Evolutionary conservation across 2,113 vertebrate species (phyloP), one percentile per base, ranked within the genome.

Genomic region (Bambusicola thoracicus): DNA sequence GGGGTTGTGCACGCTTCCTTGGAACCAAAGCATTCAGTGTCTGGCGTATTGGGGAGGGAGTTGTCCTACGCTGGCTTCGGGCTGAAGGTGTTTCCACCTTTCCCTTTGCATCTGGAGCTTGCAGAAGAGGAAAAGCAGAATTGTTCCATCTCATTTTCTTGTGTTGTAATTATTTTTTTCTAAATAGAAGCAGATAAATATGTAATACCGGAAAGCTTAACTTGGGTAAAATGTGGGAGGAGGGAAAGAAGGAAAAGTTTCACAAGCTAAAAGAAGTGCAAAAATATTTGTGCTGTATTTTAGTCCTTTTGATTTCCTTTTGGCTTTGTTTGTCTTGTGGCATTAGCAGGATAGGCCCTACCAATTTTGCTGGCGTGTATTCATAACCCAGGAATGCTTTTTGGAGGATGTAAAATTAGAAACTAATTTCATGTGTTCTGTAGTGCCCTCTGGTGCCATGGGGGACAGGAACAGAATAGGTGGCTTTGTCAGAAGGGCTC

Each of bases 351-450:
- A 94, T 70, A 85, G 97, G 93, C 97, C 97, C 95, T 98, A 97
- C 93, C 96, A 96, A 92, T 98, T 97, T 96, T 94, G 95, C 97
- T 97, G 97, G 95, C 70, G 24, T 97, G 97, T 96, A 97, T 98
- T 98, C 98, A 98, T 98, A 98, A 96, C 97, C 96, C 95, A 94
- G 96, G 97, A 98, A 98, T 97, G 94, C 96, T 95, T 95, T 97
- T 95, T 96, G 98, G 98, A 98, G 98, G 98, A 98, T 94, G 95
- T 98, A 98, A 99, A 99, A 99, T 99, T 99, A 98, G 98, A 99
- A 98, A 98, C 98, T 99, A 99, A 99, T 99, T 98, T 98, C 95
- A 96, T 98, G 97, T 98, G 98, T 97, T 98, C 97, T 97, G 96
- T 85, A 95, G 94, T 98, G 98, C 98, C 98, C 98, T 98, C 97